Evolutionary conservation across 2,888 invertebrate genomes (phyloP), one percentile per base, ranked within the genome.

Genomic region (Macrophya annulata): DNA sequence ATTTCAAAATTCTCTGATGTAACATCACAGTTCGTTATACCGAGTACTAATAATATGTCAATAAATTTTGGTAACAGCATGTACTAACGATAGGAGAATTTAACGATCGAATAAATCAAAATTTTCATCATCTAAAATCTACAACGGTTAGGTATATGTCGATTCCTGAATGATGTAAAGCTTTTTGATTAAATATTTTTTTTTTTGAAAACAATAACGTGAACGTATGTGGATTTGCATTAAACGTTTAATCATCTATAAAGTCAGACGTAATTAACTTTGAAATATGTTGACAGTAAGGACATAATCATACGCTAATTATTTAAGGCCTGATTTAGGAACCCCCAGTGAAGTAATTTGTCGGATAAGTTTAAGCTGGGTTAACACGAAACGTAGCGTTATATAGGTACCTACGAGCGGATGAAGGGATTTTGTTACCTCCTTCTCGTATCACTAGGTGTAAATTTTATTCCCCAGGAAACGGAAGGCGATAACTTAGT

Each of bases 401-500:
- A n/a, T n/a, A n/a, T 10, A 15, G 15, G 17, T 40, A 25, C 21
- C 9, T 9, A 3, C 10, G 25, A 25, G 12, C 8, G 43, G 59
- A 40, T n/a, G 62, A 62, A 43, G 43, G 43, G n/a, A 62, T 62
- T 62, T 43, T 10, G 59, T 21, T n/a, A 43, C 21, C 15, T 5
- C 40, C 31, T 31, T 3, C 1, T 15, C 40, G 81, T 62, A 81
- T 62, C 21, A 59, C 15, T 43, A 21, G 62, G 81, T 62, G 62
- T 40, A 62, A 81, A 43, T 81, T 62, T 62, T 59, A 81, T 81
- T 62, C 31, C 59, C 37, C 40, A 31, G 81, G 81, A 81, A 62
- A 62, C 81, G 81, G 81, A 81, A 81, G 62, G 31, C 62, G 81
- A 21, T 81, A 81, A 43, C 62, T 62, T 62, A 25, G 62, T 40